Conservation (phyloP, 2,113 vertebrate genomes). For the Bambusicola thoracicus region DNA sequence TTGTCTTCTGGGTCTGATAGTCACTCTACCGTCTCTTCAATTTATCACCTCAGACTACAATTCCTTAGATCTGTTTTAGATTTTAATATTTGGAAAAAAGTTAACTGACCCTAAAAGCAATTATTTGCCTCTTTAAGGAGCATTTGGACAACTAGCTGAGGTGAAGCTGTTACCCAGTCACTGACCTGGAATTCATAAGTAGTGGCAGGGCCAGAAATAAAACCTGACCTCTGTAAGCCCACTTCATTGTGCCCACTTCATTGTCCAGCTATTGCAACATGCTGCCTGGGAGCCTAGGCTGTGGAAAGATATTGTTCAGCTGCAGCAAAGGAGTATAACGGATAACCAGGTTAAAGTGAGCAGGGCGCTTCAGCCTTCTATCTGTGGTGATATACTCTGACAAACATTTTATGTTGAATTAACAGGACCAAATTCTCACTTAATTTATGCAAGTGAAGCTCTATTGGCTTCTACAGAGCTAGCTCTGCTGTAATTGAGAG, state of each 20-base stretch:
- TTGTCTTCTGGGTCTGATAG: not conserved
- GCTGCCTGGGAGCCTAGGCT: not conserved
- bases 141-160: not conserved
- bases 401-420: conserved; percentile 61
- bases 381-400: conserved; percentile 22
- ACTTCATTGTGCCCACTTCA: not conserved
- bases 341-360: not conserved
- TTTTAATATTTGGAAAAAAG: not conserved
- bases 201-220: not conserved
- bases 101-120: not conserved
- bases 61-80: not conserved
- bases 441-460: conserved; percentile 53
- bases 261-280: not conserved
- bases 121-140: not conserved
- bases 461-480: conserved; percentile 53
- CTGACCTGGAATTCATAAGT: not conserved
- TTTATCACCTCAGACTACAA: not conserved
- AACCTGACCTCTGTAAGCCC: not conserved
- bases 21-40: not conserved
- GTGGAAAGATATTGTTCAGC: not conserved
- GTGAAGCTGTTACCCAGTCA: not conserved
- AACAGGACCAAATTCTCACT: conserved; percentile 47
- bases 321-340: not conserved
- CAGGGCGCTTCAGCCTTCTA: conserved; percentile 19
- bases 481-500: conserved; percentile 46